Base-by-base conservation (phyloP, 2,888 invertebrate species). In the Leptinotarsa haldemani region DNA sequence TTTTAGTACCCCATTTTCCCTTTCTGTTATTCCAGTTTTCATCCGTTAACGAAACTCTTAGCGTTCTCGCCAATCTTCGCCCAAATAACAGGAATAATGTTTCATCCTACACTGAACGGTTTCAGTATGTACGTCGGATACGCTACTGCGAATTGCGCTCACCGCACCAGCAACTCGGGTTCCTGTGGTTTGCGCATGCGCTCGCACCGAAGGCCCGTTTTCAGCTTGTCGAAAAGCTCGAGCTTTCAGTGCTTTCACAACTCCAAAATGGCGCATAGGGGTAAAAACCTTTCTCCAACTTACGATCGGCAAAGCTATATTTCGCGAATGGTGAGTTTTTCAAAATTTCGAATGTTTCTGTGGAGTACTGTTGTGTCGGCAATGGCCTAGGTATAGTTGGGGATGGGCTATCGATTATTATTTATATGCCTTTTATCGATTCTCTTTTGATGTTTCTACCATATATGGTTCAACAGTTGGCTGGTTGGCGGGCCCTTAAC, bases 231-330 rank as follows among this genome's bases (percentile, higher is more conserved):
- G 70, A 71, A 74, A 72, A 77, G 77, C 78, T 73, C 53, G 30
- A 52, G 47, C 48, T 66, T 66, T 73, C 76, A 75, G 69, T 72
- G 76, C 72, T 77, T 80, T 83, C 81, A 85, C 84, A 85, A 77
- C 72, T 46, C 76, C 83, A 85, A 85, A 79, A 86, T 85, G 85
- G 85, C 85, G 85, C 81, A 83, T 72, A 80, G 82, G 83, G 82
- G 82, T 82, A 80, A 82, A 80, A 82, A 81, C 82, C 80, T 79
- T 67, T 76, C 78, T 70, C 75, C 77, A 71, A 70, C 70, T 69
- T 70, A 75, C 72, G 81, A 84, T 80, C 83, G 85, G 58, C 81
- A 84, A 74, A 82, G 78, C 77, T 85, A 85, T 82, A 83, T 83
- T 71, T 84, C 84, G 77, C 84, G 86, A 73, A 86, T 85, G 85